phyloP scores from a whole-genome alignment of 2,888 invertebrate genomes.

The Trachelus iudaicus region DNA sequence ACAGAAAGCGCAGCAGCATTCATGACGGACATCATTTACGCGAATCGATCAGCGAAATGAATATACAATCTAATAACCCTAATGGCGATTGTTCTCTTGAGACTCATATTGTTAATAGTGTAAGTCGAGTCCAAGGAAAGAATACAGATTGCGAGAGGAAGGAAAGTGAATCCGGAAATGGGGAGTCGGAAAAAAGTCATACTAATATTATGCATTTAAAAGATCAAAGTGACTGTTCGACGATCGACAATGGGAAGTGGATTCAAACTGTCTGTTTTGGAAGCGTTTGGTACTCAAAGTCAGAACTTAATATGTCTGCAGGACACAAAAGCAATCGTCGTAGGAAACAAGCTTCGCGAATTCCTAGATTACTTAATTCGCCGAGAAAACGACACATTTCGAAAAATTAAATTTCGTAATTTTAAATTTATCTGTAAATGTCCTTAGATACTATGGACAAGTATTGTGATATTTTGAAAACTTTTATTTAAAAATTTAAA shows the following conservation, averaged over 20 bases:
- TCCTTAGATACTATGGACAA: background rate
- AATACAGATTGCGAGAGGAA: background rate
- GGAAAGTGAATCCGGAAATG: background rate
- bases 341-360: constrained; percentile 17
- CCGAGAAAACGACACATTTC: constrained; percentile 12
- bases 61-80: constrained; percentile 1
- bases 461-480: background rate
- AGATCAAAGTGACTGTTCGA: background rate
- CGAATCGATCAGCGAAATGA: background rate
- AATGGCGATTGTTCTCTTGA: constrained; percentile 19
- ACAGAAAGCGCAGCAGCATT: constrained; percentile 20
- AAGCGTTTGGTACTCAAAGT: constrained; percentile 27
- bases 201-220: background rate
- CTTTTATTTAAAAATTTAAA: background rate
- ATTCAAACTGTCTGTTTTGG: constrained; percentile 22
- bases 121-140: constrained; percentile 11
- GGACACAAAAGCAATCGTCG: background rate
- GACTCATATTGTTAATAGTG: constrained; percentile 17
- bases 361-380: constrained; percentile 25
- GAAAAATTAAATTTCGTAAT: background rate
- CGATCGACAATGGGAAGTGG: constrained; percentile 16
- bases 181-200: background rate
- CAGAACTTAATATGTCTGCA: constrained; percentile 21
- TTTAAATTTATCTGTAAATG: background rate
- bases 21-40: background rate